phyloP scores from a whole-genome alignment of 2,113 vertebrate genomes.

The Catharus fuscescens region DNA sequence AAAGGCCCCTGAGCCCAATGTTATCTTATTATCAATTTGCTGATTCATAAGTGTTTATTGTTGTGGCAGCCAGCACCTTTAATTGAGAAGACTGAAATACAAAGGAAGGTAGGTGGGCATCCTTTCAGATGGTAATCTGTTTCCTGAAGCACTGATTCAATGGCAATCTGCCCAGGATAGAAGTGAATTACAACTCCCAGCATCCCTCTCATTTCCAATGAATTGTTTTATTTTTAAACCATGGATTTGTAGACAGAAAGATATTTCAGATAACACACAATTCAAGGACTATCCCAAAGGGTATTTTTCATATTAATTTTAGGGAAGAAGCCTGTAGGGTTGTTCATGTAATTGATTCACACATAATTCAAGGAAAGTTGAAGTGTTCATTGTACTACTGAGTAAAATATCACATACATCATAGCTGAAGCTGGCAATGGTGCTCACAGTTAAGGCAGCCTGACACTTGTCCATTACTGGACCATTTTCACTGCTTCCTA shows the following conservation, averaged over 20 bases:
- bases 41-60: neutral
- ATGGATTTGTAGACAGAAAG: conserved; percentile 5
- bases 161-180: conserved; percentile 38
- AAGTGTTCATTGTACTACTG: neutral
- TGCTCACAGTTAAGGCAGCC: neutral
- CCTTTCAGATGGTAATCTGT: conserved; percentile 12
- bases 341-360: neutral
- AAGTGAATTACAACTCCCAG: conserved; percentile 45
- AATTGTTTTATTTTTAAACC: conserved; percentile 42
- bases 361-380: neutral
- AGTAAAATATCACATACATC: neutral
- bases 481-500: neutral
- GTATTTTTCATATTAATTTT: neutral
- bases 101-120: conserved; percentile 13
- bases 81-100: conserved; percentile 30
- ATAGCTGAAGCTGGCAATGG: neutral
- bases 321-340: neutral
- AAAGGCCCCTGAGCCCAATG: neutral
- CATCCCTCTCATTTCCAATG: neutral
- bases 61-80: neutral
- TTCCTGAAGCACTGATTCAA: conserved; percentile 30
- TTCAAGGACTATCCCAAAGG: neutral
- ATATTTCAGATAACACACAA: neutral
- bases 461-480: neutral
- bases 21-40: conserved; percentile 26